Evolutionary conservation across 2,888 invertebrate species (phyloP), one percentile per base, ranked within the genome.

Genomic region (Endotricha flammealis): DNA sequence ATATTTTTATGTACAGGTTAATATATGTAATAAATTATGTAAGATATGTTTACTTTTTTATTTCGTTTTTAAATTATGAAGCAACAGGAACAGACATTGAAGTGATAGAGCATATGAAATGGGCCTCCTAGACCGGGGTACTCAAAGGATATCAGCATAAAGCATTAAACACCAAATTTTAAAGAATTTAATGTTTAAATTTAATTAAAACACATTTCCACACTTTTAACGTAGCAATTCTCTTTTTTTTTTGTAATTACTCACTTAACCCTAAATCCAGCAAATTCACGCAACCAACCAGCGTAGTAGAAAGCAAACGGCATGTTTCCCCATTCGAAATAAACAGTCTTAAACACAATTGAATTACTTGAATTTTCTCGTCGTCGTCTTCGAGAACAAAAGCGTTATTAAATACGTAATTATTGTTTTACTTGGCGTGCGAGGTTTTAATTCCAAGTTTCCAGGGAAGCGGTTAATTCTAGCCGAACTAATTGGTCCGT

Each of bases 321-420:
- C 59, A 53, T 60, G 67, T 60, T 70, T 71, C 66, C 64, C 68
- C 67, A 56, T 52, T 72, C 72, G 65, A 82, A 80, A 83, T 82
- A 80, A 83, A 82, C 65, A 77, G 72, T 73, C 70, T 72, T 77
- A 81, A 79, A 85, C 77, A 81, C 86, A 86, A 86, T 86, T 86
- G 86, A 86, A 85, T 86, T 86, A 86, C 85, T 75, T 74, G 82
- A 77, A 79, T 83, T 85, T 83, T 77, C 86, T 79, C 76, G 73
- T 78, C 71, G 65, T 64, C 58, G n/a, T 20, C 20, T 20, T 60
- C 63, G 79, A 80, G 85, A 86, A 86, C 86, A 86, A 86, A 85
- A 81, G 85, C 83, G 72, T 85, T 86, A 86, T 85, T 86, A 86
- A 86, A 83, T 81, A 81, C 82, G 85, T 80, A 86, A 85, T 85